Conservation (phyloP, 2,113 vertebrate genomes). For the Grallaria varia region DNA sequence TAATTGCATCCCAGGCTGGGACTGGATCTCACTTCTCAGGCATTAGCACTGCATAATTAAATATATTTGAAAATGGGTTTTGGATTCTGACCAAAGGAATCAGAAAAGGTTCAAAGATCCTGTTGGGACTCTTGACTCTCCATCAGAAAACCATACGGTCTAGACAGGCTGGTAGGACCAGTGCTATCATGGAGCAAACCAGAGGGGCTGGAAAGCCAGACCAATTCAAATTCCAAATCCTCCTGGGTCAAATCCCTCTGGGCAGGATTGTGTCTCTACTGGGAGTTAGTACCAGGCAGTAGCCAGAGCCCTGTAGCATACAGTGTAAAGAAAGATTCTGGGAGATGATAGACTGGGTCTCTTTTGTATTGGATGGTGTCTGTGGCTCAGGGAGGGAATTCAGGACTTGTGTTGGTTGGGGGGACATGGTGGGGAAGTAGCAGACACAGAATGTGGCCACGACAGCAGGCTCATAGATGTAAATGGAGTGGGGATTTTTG, state of each 20-base stretch:
- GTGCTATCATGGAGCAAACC: background rate
- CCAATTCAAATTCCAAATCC: background rate
- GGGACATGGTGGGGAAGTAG: background rate
- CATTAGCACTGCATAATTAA: background rate
- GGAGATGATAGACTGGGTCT: background rate
- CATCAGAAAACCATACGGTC: background rate
- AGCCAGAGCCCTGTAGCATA: background rate
- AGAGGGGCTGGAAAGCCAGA: background rate
- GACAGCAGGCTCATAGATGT: background rate
- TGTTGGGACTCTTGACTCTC: background rate
- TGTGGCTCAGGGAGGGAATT: background rate
- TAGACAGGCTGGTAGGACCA: background rate
- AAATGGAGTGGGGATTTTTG: background rate
- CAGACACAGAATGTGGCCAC: accelerated
- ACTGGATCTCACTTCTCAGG: background rate
- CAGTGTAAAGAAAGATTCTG: background rate
- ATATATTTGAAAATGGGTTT: background rate
- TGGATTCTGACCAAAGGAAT: background rate
- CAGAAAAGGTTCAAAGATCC: background rate
- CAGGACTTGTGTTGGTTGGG: background rate
- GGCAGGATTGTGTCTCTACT: background rate
- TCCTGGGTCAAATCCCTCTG: background rate
- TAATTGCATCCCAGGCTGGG: background rate
- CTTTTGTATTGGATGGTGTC: background rate
- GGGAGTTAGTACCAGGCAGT: background rate